These are phyloP conservation scores for Geopemphigus sp. DNA, from an alignment of 1,140 invertebrate genomes.

Conservation along the genomic window DNA sequence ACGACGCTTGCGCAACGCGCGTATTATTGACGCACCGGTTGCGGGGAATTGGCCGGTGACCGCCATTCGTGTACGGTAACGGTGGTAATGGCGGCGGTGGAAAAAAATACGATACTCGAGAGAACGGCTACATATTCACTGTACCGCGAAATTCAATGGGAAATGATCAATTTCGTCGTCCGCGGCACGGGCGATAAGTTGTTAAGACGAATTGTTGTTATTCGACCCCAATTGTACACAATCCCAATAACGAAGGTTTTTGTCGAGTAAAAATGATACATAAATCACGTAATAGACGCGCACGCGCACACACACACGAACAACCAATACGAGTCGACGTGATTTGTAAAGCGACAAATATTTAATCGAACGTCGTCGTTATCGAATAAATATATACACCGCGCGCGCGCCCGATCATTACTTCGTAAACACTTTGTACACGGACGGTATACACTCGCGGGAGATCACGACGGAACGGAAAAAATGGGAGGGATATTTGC, in stretches of 20 bases:
- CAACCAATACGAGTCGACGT: background rate
- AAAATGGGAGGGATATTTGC: too few species aligned
- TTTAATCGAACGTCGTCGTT: constrained; percentile 14
- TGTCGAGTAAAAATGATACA: background rate
- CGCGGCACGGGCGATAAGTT: background rate
- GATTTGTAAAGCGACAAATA: constrained; percentile 17
- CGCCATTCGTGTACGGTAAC: background rate
- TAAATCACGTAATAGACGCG: background rate
- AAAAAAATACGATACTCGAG: too few species aligned
- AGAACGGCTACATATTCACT: background rate
- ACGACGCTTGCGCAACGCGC: too few species aligned
- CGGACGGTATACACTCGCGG: too few species aligned
- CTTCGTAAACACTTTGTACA: too few species aligned
- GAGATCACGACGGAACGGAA: too few species aligned
- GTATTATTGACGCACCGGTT: too few species aligned
- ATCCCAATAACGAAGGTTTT: background rate
- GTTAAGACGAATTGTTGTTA: background rate
- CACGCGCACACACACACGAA: background rate
- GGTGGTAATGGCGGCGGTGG: too few species aligned
- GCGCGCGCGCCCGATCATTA: too few species aligned
- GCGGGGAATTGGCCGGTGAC: too few species aligned
- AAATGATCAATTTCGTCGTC: background rate
- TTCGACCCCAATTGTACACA: background rate
- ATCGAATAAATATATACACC: background rate
- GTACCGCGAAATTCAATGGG: background rate